phyloP scores from a whole-genome alignment of 2,888 invertebrate genomes.

The Colletes collaris region DNA sequence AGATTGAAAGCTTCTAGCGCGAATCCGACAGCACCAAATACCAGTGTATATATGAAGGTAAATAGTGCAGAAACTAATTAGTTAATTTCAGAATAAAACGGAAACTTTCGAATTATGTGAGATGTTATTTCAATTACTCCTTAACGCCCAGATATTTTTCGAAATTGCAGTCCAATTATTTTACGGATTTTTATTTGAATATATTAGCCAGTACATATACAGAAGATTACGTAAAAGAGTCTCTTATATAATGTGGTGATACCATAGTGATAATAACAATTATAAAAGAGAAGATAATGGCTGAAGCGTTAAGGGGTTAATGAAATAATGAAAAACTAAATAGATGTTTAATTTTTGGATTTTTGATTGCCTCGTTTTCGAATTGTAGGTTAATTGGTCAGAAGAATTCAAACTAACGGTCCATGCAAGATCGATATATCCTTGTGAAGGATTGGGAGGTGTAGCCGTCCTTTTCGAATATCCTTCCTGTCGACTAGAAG shows the following conservation, averaged over 20 bases:
- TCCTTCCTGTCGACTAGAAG: slow-evolving; percentile 91
- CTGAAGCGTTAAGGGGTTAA: no score
- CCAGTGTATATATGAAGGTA: slow-evolving; percentile 89
- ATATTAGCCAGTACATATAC: no score
- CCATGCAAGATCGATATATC: slow-evolving; percentile 92
- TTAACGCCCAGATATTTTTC: no score
- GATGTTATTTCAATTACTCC: neutral
- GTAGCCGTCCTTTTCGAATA: slow-evolving; percentile 93
- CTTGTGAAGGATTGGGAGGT: slow-evolving; percentile 89
- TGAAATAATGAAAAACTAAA: no score
- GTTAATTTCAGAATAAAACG: no score
- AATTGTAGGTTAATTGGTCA: slow-evolving; percentile 90
- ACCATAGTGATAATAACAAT: no score
- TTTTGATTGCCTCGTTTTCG: neutral
- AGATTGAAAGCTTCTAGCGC: slow-evolving; percentile 88
- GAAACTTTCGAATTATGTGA: no score
- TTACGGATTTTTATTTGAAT: no score
- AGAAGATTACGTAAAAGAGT: no score
- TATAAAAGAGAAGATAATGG: no score
- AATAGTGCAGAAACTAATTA: neutral
- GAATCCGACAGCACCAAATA: slow-evolving; percentile 87
- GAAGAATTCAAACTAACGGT: slow-evolving; percentile 94
- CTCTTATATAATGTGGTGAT: no score
- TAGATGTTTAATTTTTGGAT: neutral
- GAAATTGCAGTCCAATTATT: no score